A percentile compares a stretch with the other conserved stretches of the same genome.
Conservation (phyloP, 2,113 vertebrate species). For the Nyctereutes procyonoides region DNA sequence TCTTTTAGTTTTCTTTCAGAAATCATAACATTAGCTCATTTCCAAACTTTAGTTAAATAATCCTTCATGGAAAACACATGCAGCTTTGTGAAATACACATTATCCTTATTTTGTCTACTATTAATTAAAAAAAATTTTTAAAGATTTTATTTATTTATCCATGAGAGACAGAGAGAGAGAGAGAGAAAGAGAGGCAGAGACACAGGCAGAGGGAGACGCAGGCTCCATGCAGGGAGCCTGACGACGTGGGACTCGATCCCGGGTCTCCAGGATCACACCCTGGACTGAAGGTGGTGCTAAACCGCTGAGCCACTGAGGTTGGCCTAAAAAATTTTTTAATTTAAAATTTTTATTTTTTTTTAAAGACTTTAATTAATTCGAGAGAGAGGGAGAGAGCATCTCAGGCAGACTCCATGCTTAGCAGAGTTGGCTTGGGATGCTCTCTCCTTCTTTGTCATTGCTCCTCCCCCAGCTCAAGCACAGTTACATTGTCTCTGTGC, state of each 20-base stretch:
- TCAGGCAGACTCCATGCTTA: background rate
- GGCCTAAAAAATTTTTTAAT: background rate
- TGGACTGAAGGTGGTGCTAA: background rate
- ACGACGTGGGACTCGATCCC: too few relatives aligned
- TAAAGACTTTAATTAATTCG: background rate
- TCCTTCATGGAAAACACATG: background rate
- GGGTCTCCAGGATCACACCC: too few relatives aligned
- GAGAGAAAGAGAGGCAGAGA: too few relatives aligned
- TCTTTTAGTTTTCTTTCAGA: constrained; percentile 50
- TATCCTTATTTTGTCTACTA: background rate
- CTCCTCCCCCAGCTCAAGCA: background rate
- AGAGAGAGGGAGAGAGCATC: background rate
- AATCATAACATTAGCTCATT: background rate
- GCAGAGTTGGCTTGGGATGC: too few relatives aligned
- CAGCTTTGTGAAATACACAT: background rate
- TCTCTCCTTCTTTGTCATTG: background rate
- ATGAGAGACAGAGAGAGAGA: too few relatives aligned
- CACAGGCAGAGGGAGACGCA: too few relatives aligned
- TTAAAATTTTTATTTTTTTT: too few relatives aligned
- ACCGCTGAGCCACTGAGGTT: background rate
- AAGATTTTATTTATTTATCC: too few relatives aligned
- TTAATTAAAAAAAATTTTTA: constrained; percentile 7
- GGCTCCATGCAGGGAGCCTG: too few relatives aligned
- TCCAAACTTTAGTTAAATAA: constrained; percentile 41
- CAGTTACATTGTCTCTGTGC: background rate